Conservation (phyloP, 2,797 vertebrate genomes). For the Chelonia mydas region DNA sequence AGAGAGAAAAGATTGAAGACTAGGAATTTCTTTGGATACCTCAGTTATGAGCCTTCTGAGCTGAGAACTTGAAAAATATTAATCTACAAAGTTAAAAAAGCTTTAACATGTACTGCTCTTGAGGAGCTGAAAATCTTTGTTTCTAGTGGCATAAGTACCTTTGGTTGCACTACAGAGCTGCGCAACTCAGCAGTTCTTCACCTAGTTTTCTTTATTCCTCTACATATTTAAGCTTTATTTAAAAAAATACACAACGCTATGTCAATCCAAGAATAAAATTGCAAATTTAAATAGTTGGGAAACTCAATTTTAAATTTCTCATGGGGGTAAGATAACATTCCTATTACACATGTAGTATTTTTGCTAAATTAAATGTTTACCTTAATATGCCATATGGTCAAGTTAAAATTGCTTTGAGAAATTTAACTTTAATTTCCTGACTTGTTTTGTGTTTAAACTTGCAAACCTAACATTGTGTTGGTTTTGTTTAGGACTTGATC, state of each 20-base stretch:
- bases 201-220: not conserved
- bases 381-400: too few relatives aligned
- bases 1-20: not conserved
- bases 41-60: not conserved
- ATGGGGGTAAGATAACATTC: too few relatives aligned
- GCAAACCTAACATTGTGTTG: not conserved
- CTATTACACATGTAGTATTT: rapidly evolving
- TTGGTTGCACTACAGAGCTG: not conserved
- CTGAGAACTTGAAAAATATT: not conserved
- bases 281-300: not conserved
- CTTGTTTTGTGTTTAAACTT: not conserved
- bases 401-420: not conserved
- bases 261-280: not conserved
- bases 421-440: not conserved
- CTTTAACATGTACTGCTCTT: not conserved
- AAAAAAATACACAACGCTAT: not conserved
- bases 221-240: not conserved
- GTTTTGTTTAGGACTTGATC: not conserved
- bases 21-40: rapidly evolving
- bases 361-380: not conserved
- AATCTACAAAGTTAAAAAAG: not conserved
- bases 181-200: not conserved
- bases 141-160: not conserved
- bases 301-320: not conserved
- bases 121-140: not conserved